Base-by-base conservation (phyloP, 2,113 vertebrate genomes). In the Saiga tatarica region DNA sequence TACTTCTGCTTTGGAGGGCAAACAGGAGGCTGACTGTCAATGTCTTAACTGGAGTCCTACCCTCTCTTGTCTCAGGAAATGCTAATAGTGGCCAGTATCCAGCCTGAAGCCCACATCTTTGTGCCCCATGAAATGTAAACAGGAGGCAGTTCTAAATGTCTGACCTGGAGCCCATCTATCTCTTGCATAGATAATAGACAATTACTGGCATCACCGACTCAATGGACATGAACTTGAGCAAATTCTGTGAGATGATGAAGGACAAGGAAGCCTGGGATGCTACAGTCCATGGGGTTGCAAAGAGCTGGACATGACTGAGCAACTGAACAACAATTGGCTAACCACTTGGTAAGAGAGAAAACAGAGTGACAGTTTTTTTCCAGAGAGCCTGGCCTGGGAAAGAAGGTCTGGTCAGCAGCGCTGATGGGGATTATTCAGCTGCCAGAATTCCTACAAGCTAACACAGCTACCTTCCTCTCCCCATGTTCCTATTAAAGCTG, bases 341-440 rank as follows among this genome's bases (percentile, higher is more conserved):
- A 76, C 5, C 30, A 30, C 14, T 64, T n/a, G 47, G 12, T 53
- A 30, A 84, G 76, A 15, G 52, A 47, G 45, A 82, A 87, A 28
- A 45, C 11, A 3, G 47, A 11, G 2, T 14, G n/a, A 19, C n/a
- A 4, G 16, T 13, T 39, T 30, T 71, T 71, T 4, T 28, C 3
- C 15, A 2, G 13, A 81, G 14, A 79, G 28, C 17, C 30, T 50
- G 19, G 39, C 8, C 10, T 15, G 0, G 3, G 23, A 42, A 17
- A 3, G 11, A 9, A 2, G n/a, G 28, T 11, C 52, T 55, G 7
- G 47, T 19, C 39, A 5, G 59, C 83, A 45, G 55, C 7, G 4
- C 15, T 25, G 28, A 60, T 1, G 2, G 3, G 0, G 12, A 39
- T 9, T 16, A 23, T 5, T 4, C 39, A 53, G 62, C 30, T 0